Conservation (phyloP, 2,113 vertebrate species). For the Cyphotilapia sp. region DNA sequence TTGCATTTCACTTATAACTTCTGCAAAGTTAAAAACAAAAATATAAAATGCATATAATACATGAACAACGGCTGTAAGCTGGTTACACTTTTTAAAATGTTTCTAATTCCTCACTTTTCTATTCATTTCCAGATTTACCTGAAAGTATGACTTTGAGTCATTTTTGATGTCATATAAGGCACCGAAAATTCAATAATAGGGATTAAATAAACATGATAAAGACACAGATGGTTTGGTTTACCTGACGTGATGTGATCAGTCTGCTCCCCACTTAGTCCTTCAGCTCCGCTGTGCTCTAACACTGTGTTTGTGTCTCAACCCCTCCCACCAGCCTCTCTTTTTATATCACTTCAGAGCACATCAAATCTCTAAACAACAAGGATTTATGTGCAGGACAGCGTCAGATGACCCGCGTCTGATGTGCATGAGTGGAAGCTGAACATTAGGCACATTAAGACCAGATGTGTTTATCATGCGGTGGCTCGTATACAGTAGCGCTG, state of each 20-base stretch:
- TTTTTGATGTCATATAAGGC: background rate
- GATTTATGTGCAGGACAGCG: fast-evolving
- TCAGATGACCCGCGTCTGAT: background rate
- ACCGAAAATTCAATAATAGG: background rate
- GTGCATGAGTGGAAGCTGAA: background rate
- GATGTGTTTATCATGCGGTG: background rate
- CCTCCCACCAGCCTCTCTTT: background rate
- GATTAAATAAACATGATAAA: background rate
- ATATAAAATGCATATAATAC: fast-evolving
- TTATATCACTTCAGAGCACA: background rate
- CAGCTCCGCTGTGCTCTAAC: background rate
- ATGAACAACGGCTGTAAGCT: background rate
- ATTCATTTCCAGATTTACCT: background rate
- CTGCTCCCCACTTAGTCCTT: background rate
- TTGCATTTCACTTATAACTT: background rate
- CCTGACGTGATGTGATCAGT: background rate
- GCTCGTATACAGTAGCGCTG: background rate
- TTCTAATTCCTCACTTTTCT: background rate
- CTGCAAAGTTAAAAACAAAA: background rate
- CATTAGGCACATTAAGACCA: background rate
- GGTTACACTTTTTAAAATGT: background rate
- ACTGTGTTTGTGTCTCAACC: background rate
- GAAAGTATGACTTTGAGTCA: background rate
- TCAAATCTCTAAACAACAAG: background rate
- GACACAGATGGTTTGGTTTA: background rate